Evolutionary conservation across 2,113 vertebrate species (phyloP), one percentile per base, ranked within the genome.

Genomic region (Hippocampus abdominalis): DNA sequence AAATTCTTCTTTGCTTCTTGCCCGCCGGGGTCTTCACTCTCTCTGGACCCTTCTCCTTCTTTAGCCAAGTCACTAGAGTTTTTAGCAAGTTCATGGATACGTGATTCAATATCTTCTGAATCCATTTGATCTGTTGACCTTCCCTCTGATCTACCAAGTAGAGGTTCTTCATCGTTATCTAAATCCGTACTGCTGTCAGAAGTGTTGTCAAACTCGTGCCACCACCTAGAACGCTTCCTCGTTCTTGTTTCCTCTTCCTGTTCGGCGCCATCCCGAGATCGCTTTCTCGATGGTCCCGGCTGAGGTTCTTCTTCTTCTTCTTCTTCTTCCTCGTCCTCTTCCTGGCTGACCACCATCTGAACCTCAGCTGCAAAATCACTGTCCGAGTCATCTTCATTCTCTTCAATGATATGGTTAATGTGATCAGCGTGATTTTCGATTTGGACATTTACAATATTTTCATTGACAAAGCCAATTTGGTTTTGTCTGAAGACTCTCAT

Each of bases 401-500:
- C 57, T 60, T 60, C 57, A 29, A 60, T 29, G 12, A 64, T 16
- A 16, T 46, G 13, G 13, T 64, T 44, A 15, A 64, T 16, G 15
- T 46, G 23, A 15, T 25, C 63, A 18, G n/a, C 40, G 23, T 46
- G 63, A 25, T 64, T 46, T 46, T 46, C 40, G 18, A 64, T 64
- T 1, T 64, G n/a, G n/a, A 64, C 63, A 23, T 64, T 64, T 9
- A 46, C 63, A 46, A 64, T 44, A n/a, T 64, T 46, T 27, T 64
- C 63, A 64, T 64, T 46, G 42, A 64, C 42, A 46, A 64, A 64
- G 9, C 63, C 63, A 18, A 64, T 64, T 64, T 64, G 63, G 42
- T 64, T 64, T 44, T 64, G 63, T 64, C 63, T 64, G 13, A 64
- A 64, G 42, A 64, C 63, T 25, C 63, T 64, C 42, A 64, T 64